These are phyloP conservation scores for Corythucha ciliata DNA, from an alignment of 2,888 invertebrate genomes.

Conservation along the genomic window DNA sequence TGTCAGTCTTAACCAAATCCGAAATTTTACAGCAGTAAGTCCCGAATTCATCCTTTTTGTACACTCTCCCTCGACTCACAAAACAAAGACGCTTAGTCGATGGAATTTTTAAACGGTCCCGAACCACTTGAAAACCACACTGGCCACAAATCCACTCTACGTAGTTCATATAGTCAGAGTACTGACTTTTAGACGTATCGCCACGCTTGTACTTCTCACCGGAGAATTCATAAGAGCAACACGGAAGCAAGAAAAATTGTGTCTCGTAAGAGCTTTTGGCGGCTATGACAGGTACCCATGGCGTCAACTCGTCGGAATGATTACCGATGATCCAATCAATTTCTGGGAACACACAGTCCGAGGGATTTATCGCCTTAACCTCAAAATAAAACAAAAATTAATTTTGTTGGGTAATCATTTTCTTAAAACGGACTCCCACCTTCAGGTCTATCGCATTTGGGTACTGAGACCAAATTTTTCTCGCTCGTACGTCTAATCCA, in stretches of 20 bases:
- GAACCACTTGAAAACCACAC: conserved; percentile 64
- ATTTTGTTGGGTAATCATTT: background rate
- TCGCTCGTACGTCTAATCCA: conserved; percentile 73
- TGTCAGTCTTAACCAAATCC: background rate
- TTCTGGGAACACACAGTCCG: conserved; percentile 54
- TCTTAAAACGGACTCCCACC: conserved; percentile 42
- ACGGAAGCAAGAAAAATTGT: conserved; percentile 85
- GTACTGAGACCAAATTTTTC: conserved; percentile 83
- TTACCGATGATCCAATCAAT: conserved; percentile 94
- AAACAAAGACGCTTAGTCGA: conserved; percentile 87
- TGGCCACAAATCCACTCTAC: conserved; percentile 50
- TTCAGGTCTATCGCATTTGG: conserved; percentile 54
- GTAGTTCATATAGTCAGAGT: conserved; percentile 63
- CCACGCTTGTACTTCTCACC: conserved; percentile 69
- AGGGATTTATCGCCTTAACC: conserved; percentile 60
- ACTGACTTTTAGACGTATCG: conserved; percentile 63
- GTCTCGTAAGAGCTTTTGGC: conserved; percentile 62
- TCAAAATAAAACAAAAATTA: conserved; percentile 41
- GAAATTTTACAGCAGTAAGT: background rate
- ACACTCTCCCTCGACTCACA: conserved; percentile 51
- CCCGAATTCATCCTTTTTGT: conserved; percentile 8
- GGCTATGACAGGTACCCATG: conserved; percentile 93
- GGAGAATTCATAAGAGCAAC: conserved; percentile 87
- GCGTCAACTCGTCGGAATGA: conserved; percentile 98
- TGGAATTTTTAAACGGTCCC: conserved; percentile 87